Conservation (phyloP, 35 echinoderm and acorn worm genomes). For the Heliocidaris tuberculata region DNA sequence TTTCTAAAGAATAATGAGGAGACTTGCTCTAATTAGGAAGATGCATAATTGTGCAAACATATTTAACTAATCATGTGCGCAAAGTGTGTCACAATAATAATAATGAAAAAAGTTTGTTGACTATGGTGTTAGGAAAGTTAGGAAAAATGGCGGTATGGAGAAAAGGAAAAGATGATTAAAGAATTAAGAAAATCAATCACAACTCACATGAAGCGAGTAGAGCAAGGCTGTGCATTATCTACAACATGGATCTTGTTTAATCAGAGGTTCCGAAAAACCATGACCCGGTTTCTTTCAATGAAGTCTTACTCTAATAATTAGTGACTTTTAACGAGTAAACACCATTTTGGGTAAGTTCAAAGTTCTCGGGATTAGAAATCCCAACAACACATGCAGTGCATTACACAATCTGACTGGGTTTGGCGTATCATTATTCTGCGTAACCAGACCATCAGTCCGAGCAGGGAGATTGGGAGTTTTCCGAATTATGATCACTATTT, state of each 20-base stretch:
- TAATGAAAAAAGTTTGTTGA: background rate
- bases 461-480: too few relatives aligned
- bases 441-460: background rate
- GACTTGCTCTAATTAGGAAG: background rate
- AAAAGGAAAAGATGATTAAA: background rate
- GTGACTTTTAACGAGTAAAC: background rate
- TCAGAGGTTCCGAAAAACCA: too few relatives aligned
- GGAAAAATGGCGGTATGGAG: background rate
- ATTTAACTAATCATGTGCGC: background rate
- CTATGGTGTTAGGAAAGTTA: background rate
- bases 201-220: background rate
- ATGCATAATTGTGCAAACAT: background rate
- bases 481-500: too few relatives aligned
- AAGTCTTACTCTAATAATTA: too few relatives aligned
- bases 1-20: too few relatives aligned
- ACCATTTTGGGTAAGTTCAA: background rate
- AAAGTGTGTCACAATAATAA: background rate
- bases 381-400: too few relatives aligned
- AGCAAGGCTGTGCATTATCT: background rate
- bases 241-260: too few relatives aligned
- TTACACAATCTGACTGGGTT: too few relatives aligned
- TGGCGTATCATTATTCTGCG: background rate
- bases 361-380: too few relatives aligned
- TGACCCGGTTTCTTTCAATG: too few relatives aligned
- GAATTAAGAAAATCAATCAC: background rate